Conservation (phyloP, 2,888 invertebrate genomes). For the Melangyna quadrimaculata region DNA sequence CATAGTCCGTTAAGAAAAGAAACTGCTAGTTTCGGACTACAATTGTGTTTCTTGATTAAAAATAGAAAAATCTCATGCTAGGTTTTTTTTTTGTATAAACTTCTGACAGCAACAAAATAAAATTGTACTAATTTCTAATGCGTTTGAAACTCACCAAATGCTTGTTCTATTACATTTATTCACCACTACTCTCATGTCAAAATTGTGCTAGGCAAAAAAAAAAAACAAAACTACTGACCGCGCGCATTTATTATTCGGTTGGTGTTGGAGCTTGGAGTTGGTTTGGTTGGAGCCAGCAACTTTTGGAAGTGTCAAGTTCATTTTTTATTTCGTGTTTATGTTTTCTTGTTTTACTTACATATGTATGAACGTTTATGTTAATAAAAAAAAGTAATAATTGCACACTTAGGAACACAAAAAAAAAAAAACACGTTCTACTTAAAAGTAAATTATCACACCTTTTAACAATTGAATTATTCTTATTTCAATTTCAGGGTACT, state of each 20-base stretch:
- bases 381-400: constrained; percentile 10
- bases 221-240: constrained; percentile 18
- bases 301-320: constrained; percentile 34
- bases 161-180: constrained; percentile 54
- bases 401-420: not conserved
- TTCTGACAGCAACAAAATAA: constrained; percentile 22
- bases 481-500: constrained; percentile 81
- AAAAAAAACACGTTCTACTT: not conserved
- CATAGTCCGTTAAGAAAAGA: too few species aligned
- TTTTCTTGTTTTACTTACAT: constrained; percentile 17
- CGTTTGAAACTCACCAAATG: constrained; percentile 47
- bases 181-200: constrained; percentile 24
- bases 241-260: constrained; percentile 45
- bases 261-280: too few species aligned
- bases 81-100: not conserved
- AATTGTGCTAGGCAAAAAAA: not conserved
- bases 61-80: not conserved
- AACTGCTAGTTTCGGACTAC: too few species aligned
- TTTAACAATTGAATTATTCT: not conserved
- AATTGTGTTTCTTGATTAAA: too few species aligned
- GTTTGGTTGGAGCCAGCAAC: not conserved
- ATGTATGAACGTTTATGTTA: not conserved
- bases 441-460: too few species aligned
- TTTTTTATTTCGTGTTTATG: constrained; percentile 49
- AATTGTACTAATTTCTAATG: constrained; percentile 47